These are phyloP conservation scores for Himalopsyche japonica DNA, from an alignment of 2,888 invertebrate genomes.

Conservation along the genomic window DNA sequence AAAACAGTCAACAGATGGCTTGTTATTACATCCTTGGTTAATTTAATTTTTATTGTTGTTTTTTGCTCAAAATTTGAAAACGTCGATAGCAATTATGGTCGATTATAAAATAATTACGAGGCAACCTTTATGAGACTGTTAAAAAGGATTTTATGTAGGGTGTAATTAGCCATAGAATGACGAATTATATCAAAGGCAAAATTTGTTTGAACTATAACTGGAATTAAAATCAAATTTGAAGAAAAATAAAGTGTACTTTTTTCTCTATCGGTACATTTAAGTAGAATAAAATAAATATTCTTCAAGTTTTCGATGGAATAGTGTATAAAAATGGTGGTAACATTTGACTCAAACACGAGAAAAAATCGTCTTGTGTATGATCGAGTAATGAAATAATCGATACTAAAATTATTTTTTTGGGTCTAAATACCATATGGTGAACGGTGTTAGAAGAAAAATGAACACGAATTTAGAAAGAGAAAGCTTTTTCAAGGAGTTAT, in stretches of 20 bases:
- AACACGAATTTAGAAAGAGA: background rate
- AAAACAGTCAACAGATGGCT: constrained; percentile 25
- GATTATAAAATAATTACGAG: constrained; percentile 29
- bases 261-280: no score
- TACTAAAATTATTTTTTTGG: constrained; percentile 18
- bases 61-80: constrained; percentile 14
- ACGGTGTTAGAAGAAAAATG: constrained; percentile 14
- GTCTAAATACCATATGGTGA: constrained; percentile 36
- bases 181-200: background rate
- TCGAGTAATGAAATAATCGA: constrained; percentile 12
- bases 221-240: no score
- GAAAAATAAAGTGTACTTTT: no score
- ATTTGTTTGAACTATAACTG: no score
- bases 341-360: no score
- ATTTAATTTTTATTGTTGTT: constrained; percentile 18
- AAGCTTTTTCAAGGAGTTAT: constrained; percentile 1
- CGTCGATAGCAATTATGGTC: constrained; percentile 20
- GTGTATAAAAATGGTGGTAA: no score
- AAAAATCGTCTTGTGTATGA: background rate
- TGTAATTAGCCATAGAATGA: background rate
- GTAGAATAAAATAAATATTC: no score
- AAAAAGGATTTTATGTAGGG: background rate
- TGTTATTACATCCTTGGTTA: constrained; percentile 17
- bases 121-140: background rate
- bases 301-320: no score